Base-by-base conservation (phyloP, 1,140 invertebrate genomes). In the Drosophila auraria region DNA sequence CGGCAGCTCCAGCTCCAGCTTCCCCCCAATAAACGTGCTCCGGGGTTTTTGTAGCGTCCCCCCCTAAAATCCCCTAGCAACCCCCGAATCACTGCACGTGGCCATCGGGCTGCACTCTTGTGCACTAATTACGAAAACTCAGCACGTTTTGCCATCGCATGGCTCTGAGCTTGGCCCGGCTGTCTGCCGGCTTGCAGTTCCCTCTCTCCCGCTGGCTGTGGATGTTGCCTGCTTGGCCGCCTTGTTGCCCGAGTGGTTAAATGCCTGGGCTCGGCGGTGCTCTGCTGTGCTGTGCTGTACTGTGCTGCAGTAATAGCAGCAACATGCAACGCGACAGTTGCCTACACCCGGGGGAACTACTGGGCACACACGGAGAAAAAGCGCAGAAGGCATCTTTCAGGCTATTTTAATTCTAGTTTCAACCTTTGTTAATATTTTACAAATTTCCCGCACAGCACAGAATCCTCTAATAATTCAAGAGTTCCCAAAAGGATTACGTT, bases 121-220 rank as follows among this genome's bases (percentile, higher is more conserved):
- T 83, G 84, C 84, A 87, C 84, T 87, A 87, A 87, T 87, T 87
- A 87, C 84, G 86, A 89, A 87, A 87, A 90, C 84, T 87, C 84
- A 84, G 84, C 84, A 87, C 84, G 84, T 87, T 87, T 84, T 79
- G 65, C 81, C 65, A 74, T 80, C 80, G 78, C 87, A 71, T 80
- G 80, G 68, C 75, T 40, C 65, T 30, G 61, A 44, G 45, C 61
- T 36, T 59, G 72, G 53, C 66, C 68, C 36, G 69, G 53, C 38
- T 68, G 63, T 51, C 54, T 60, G 80, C 40, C 50, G 23, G 44
- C 44, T 58, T 49, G 69, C 54, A 20, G 27, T 30, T 62, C 5
- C 61, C 58, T 23, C 58, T n/a, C 38, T 70, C 25, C 65, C 56
- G 58, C 40, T 62, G 57, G 68, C 59, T 45, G 49, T 72, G 57